A percentile compares a stretch with the other conserved stretches of the same genome.
These are phyloP conservation scores for Chymomyza costata DNA, from an alignment of 1,140 invertebrate genomes.

Conservation along the genomic window DNA sequence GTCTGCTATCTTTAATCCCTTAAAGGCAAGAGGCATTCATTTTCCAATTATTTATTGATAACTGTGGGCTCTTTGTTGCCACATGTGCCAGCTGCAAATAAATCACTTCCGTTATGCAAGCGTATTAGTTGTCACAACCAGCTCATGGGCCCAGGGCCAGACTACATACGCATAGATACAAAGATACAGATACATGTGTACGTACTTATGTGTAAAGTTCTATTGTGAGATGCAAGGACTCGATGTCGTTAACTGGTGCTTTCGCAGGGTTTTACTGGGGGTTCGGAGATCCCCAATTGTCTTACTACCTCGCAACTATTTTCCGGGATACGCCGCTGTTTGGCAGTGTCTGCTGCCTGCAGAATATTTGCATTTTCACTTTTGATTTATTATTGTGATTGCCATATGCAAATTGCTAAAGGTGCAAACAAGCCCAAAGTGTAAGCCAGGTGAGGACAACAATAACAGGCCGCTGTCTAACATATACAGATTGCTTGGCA, in stretches of 20 bases:
- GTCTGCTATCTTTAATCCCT: too few relatives aligned
- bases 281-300: too few relatives aligned
- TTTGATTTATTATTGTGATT: constrained; percentile 74
- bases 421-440: constrained; percentile 58
- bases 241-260: too few relatives aligned
- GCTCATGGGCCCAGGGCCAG: constrained; percentile 1
- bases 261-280: too few relatives aligned
- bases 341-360: constrained; percentile 39
- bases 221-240: too few relatives aligned
- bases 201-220: too few relatives aligned
- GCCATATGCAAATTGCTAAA: constrained; percentile 70
- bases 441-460: too few relatives aligned
- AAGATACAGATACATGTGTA: too few relatives aligned
- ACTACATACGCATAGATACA: too few relatives aligned
- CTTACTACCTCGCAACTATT: too few relatives aligned
- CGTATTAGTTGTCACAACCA: constrained; percentile 20
- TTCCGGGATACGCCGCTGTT: constrained; percentile 10
- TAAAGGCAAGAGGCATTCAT: constrained; percentile 69
- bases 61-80: constrained; percentile 29
- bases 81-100: constrained; percentile 54
- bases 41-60: constrained; percentile 72
- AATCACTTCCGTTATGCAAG: constrained; percentile 32
- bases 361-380: constrained; percentile 74
- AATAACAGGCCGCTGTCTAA: too few relatives aligned
- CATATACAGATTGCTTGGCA: too few relatives aligned